Evolutionary conservation across 1,140 invertebrate genomes (phyloP).

Genomic region (Heliothis virescens): DNA sequence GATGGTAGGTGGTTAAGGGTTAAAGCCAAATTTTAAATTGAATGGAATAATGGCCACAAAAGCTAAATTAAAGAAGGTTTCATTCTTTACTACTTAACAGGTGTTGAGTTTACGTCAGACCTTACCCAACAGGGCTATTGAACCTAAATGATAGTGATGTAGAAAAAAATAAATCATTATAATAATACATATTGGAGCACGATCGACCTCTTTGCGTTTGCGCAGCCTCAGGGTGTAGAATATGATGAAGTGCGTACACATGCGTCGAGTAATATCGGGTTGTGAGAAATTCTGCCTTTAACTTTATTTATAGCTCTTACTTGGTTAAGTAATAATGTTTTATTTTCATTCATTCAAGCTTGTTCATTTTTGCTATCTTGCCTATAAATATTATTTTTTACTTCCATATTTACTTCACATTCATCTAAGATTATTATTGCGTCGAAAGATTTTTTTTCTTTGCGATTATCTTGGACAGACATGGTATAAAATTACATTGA

Average conservation of each 20-base stretch:
- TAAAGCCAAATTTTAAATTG: too few relatives aligned
- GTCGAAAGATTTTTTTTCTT: too few relatives aligned
- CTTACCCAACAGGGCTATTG: constrained; percentile 28
- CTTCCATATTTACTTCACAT: background rate
- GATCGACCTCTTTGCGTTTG: constrained; percentile 51
- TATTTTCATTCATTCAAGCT: background rate
- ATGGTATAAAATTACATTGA: background rate
- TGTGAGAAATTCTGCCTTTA: constrained; percentile 47
- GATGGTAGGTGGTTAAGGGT: too few relatives aligned
- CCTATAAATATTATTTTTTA: background rate
- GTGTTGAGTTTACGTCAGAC: constrained; percentile 14
- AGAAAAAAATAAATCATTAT: constrained; percentile 47
- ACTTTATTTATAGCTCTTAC: constrained; percentile 18
- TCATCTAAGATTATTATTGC: too few relatives aligned
- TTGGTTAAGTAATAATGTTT: constrained; percentile 8
- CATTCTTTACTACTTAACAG: background rate
- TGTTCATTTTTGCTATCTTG: constrained; percentile 2
- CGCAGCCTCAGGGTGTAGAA: constrained; percentile 34
- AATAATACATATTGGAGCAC: constrained; percentile 45
- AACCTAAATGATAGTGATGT: constrained; percentile 29
- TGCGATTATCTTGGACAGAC: too few relatives aligned
- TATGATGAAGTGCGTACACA: constrained; percentile 44
- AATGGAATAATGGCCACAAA: too few relatives aligned
- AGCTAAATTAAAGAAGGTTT: too few relatives aligned
- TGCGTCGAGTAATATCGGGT: constrained; percentile 28